These are phyloP conservation scores for Calidris pugnax DNA, from an alignment of 2,113 vertebrate species.

Conservation along the genomic window DNA sequence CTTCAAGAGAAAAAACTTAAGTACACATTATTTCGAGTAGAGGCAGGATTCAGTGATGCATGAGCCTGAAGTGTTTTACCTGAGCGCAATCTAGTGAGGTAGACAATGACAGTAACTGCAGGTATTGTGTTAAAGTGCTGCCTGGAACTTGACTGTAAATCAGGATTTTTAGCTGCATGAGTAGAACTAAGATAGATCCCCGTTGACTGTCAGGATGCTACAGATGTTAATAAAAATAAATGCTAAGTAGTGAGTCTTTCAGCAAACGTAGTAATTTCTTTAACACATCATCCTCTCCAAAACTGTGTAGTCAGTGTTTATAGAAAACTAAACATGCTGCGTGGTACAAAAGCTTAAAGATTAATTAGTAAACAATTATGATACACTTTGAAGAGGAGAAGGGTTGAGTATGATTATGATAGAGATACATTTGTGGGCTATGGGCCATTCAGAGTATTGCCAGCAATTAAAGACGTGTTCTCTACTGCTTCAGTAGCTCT, in stretches of 20 bases:
- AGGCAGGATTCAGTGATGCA: not conserved
- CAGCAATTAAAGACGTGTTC: conserved; percentile 44
- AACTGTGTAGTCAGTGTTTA: conserved; percentile 35
- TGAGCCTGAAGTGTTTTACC: not conserved
- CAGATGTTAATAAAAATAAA: not conserved
- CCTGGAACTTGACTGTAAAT: not conserved
- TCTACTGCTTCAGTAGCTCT: conserved; percentile 9
- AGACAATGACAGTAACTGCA: not conserved
- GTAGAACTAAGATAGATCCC: not conserved
- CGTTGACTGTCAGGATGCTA: not conserved
- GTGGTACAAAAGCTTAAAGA: conserved; percentile 16
- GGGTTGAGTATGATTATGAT: conserved; percentile 17
- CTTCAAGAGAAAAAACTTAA: not conserved
- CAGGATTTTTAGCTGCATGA: not conserved
- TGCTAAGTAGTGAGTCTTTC: not conserved
- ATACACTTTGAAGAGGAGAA: conserved; percentile 54
- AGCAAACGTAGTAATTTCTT: not conserved
- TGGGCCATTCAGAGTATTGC: conserved; percentile 23
- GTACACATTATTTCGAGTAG: not conserved
- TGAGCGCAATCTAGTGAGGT: not conserved
- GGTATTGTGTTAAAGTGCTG: not conserved
- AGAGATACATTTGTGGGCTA: conserved; percentile 33
- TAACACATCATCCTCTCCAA: not conserved
- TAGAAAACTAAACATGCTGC: not conserved
- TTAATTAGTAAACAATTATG: conserved; percentile 63